Evolutionary conservation across 2,797 vertebrate genomes (phyloP), one percentile per base, ranked within the genome.

Genomic region (Setipinna tenuifilis): DNA sequence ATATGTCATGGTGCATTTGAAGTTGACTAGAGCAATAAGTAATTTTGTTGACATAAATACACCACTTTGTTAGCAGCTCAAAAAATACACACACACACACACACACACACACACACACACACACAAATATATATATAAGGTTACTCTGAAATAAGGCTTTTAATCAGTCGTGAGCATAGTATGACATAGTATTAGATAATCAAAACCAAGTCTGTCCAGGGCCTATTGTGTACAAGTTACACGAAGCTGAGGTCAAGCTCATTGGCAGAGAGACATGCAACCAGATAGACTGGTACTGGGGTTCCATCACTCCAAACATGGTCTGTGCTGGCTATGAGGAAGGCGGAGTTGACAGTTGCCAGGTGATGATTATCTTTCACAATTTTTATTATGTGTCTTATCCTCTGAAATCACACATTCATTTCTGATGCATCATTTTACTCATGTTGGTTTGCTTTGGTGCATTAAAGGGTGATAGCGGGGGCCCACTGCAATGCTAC

Each of bases 401-500:
- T 25, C 12, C 12, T 71, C 25, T 71, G 28, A 71, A 71, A 16
- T 16, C 31, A 71, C 28, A 31, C 31, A 71, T 16, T 71, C 28
- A 31, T 35, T 21, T 5, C 28, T 17, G 25, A 71, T 31, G 12
- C 17, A n/a, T 44, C 31, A 44, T 16, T 1, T 44, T 1, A 78
- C 19, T 44, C 6, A 44, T 75, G 31, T 9, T 78, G 4, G 19
- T 71, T 59, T 59, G 83, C 14, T 46, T 84, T 46, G 84, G 57
- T 81, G 84, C 48, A 44, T 84, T 86, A 17, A 71, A 93, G 93
- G 92, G 93, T 14, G 94, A 94, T 89, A 94, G 93, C 0, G 93
- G 94, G 0, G 94, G 93, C 1, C 92, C 93, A 9, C 89, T 95
- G 62, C 93, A 94, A 86, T 94, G 94, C 86, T 94, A 91, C 91